Evolutionary conservation across 2,113 vertebrate genomes (phyloP), one percentile per base, ranked within the genome.

Genomic region (Heliornis fulica): DNA sequence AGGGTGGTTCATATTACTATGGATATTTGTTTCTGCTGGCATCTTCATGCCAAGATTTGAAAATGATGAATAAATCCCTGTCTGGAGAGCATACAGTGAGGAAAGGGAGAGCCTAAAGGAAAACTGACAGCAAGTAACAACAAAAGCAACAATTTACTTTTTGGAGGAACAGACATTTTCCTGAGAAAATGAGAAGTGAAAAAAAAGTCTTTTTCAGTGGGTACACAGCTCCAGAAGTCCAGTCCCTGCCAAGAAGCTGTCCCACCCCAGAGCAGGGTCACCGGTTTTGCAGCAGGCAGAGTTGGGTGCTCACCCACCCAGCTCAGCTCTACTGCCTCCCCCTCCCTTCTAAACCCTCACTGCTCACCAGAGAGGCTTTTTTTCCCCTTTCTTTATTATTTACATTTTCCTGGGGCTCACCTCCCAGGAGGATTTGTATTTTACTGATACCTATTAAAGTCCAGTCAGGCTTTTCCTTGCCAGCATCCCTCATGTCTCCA

Each of bases 51-150:
- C 54, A 86, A 17, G 81, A 59, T 66, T 36, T 66, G 29, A 70
- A 77, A 70, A 40, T n/a, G 17, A 15, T 65, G 68, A 86, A 72
- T 89, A 83, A 83, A 80, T 26, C 71, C 29, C 59, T 3, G 12
- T 41, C 43, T 90, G 45, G 25, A 87, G 54, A 90, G 16, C 28
- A 69, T 77, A 25, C 28, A 74, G 10, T 1, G 15, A 77, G 40
- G 54, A 51, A 77, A 81, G 9, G 31, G 48, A 80, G 68, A 69
- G 26, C 34, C 72, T 54, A 28, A 78, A 78, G 87, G 60, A 83
- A 87, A 87, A 48, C 71, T 78, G 77, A 63, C 46, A 91, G 51
- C 29, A 87, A 56, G 32, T 28, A 84, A 83, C 92, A 94, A 86
- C 57, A 76, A 91, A 94, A 46, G 46, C 46, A 46, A 20, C 46